A percentile compares a stretch with the other conserved stretches of the same genome.
phyloP scores from a whole-genome alignment of 1,140 invertebrate genomes.

The Mizuhopecten yessoensis region DNA sequence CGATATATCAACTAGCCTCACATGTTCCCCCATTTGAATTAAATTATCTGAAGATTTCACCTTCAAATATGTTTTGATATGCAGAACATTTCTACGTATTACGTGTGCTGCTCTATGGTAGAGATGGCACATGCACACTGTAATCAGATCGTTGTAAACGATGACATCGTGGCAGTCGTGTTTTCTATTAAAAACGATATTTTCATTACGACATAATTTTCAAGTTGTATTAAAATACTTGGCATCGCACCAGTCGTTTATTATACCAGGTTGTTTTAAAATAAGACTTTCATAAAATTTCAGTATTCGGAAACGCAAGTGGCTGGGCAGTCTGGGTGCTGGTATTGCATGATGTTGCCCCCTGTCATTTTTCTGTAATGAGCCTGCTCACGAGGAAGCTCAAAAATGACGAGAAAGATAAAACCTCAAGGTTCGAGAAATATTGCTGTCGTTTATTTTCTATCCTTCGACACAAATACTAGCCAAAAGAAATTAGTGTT shows the following conservation, averaged over 20 bases:
- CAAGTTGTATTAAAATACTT: neutral
- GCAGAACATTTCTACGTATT: constrained; percentile 6
- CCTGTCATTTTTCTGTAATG: no score
- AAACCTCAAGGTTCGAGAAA: no score
- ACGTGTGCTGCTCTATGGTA: neutral
- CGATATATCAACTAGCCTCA: constrained; percentile 9
- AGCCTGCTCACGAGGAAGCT: no score
- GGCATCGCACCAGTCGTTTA: neutral
- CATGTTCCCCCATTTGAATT: constrained; percentile 23
- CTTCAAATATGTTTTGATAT: constrained; percentile 29
- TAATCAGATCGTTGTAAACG: neutral
- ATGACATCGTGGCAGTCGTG: neutral
- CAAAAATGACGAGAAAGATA: no score
- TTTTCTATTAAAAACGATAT: neutral
- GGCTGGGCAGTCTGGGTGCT: no score
- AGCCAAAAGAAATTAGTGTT: no score
- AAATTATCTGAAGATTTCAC: constrained; percentile 35
- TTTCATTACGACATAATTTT: neutral
- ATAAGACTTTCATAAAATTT: no score
- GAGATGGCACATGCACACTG: neutral
- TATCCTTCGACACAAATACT: no score
- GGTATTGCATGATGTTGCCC: no score
- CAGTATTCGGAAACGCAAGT: no score
- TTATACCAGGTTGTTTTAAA: neutral
- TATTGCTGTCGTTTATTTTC: no score